phyloP scores from a whole-genome alignment of 2,888 invertebrate species.

The Oxystoma pomonae region DNA sequence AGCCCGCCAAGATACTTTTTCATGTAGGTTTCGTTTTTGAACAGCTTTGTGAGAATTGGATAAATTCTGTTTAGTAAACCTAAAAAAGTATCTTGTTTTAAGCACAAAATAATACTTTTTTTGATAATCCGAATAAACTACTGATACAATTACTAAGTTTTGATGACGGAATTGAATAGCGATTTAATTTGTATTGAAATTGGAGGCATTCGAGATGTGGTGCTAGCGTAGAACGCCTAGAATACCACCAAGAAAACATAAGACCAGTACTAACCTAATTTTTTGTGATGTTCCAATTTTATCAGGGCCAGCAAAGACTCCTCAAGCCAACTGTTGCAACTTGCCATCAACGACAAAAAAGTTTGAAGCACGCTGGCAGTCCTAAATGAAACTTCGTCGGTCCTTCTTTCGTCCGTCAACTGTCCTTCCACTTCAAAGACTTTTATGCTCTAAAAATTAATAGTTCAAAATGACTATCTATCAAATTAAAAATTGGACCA shows the following conservation, averaged over 20 bases:
- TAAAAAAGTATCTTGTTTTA: too few species aligned
- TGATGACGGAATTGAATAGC: too few species aligned
- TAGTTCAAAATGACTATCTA: too few species aligned
- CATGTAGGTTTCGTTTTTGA: slow-evolving; percentile 42
- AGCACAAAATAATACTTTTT: too few species aligned
- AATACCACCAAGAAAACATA: neutral
- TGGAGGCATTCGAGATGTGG: too few species aligned
- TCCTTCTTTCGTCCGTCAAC: slow-evolving; percentile 45
- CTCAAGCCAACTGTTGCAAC: slow-evolving; percentile 51
- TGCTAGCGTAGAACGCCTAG: too few species aligned
- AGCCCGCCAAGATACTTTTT: slow-evolving; percentile 50
- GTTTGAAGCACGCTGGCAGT: slow-evolving; percentile 56
- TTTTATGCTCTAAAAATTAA: slow-evolving; percentile 34
- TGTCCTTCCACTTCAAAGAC: slow-evolving; percentile 46
- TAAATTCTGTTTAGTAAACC: slow-evolving; percentile 33
- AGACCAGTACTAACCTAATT: slow-evolving; percentile 27
- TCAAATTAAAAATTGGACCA: too few species aligned
- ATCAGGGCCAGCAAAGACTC: slow-evolving; percentile 54
- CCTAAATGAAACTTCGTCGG: slow-evolving; percentile 58
- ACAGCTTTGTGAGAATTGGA: slow-evolving; percentile 30
- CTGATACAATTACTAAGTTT: too few species aligned
- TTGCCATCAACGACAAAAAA: slow-evolving; percentile 52
- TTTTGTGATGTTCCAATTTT: slow-evolving; percentile 52
- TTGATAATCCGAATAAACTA: too few species aligned
- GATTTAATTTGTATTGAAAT: too few species aligned